Base-by-base conservation (phyloP, 2,888 invertebrate species). In the Caenorhabditis plicata region DNA sequence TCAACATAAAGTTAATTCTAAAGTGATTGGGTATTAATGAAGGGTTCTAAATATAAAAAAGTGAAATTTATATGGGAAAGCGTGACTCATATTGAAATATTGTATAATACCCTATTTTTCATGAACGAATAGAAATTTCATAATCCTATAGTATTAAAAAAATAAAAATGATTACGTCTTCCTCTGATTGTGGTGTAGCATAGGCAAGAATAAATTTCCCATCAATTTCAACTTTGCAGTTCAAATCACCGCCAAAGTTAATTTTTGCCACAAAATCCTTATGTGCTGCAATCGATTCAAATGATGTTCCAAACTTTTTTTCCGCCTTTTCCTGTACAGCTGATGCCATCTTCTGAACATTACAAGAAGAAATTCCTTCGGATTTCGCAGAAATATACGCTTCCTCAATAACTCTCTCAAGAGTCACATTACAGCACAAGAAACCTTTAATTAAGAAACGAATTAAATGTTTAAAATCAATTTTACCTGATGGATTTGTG, bases 151-250 rank as follows among this genome's bases (percentile, higher is more conserved):
- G 17, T 20, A 26, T 8, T 13, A 31, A 2, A 43, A 9, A 47
- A 26, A 26, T 11, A 36, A 11, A 11, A 36, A n/a, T 49, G 19
- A 44, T 60, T 17, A 63, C 67, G 31, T 72, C 69, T 22, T 61
- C 58, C 22, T 66, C 65, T 15, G 53, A 52, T 4, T 55, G 31
- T 8, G 72, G 69, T 5, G 72, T 69, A 0, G 72, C 72, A 36
- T 69, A 72, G 3, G 68, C 72, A 19, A 72, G 45, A 19, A 72
- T 65, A 51, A 61, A 72, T 43, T 72, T 72, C 8, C 69, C 72
- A 43, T 69, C 72, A 41, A 72, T 62, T 39, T 72, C 69, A 31
- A 72, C 64, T 54, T 72, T 72, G 41, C 72, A 72, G 32, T 72
- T 72, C 35, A 72, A 42, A 47, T 72, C 69, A 1, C 69, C 72